A percentile compares a stretch with the other conserved stretches of the same genome.
phyloP scores from a whole-genome alignment of 1,140 invertebrate genomes.

The Palaemon carinicauda region DNA sequence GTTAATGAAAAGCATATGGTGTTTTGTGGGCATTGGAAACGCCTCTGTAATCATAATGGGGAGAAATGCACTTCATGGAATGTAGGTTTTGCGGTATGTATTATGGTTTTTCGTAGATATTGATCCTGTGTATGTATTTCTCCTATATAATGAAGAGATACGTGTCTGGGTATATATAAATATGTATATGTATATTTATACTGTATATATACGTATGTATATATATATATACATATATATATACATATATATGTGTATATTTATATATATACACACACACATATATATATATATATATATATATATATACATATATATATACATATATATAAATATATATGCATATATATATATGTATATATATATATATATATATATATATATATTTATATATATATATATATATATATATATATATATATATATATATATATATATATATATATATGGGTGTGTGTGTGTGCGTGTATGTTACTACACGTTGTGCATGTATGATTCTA shows the following conservation, averaged over 20 bases:
- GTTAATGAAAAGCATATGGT: too few relatives aligned
- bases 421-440: conserved; percentile 9
- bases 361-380: neutral
- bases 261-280: neutral
- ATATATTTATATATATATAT: neutral
- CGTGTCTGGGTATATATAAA: too few relatives aligned
- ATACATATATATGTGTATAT: too few relatives aligned
- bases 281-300: neutral
- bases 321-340: neutral
- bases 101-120: too few relatives aligned
- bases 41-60: too few relatives aligned
- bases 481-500: too few relatives aligned
- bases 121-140: too few relatives aligned
- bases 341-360: neutral
- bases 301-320: neutral
- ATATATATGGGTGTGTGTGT: neutral
- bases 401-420: neutral
- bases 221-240: neutral
- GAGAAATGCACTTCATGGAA: too few relatives aligned
- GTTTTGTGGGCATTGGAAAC: too few relatives aligned
- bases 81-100: too few relatives aligned
- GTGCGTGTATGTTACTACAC: neutral
- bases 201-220: neutral
- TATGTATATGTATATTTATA: too few relatives aligned
- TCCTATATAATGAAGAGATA: too few relatives aligned